A percentile compares a stretch with the other conserved stretches of the same genome.
Conservation (phyloP, 2,797 vertebrate genomes). For the Manis pentadactyla region DNA sequence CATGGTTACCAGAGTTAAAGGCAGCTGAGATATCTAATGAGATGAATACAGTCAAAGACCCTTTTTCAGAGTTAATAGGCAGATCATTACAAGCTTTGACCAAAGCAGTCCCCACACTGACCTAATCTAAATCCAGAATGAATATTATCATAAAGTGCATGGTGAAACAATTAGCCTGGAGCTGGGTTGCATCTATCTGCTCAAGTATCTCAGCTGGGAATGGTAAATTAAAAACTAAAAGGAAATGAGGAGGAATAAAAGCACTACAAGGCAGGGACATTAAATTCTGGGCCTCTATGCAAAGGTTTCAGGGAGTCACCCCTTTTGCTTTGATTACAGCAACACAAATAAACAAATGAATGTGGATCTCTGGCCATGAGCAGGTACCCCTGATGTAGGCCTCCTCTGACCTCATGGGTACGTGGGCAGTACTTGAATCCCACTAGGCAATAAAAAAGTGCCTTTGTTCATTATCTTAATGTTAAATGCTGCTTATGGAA, state of each 20-base stretch:
- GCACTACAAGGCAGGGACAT: constrained; percentile 54
- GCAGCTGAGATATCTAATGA: constrained; percentile 86
- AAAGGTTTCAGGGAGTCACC: constrained; percentile 43
- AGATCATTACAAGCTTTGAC: constrained; percentile 88
- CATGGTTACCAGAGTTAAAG: constrained; percentile 84
- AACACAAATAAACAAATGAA: neutral
- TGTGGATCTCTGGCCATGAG: neutral
- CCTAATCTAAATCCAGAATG: constrained; percentile 89
- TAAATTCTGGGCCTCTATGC: constrained; percentile 22
- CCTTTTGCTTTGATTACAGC: neutral
- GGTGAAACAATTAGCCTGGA: constrained; percentile 88
- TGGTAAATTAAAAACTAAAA: constrained; percentile 84
- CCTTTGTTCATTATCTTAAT: neutral
- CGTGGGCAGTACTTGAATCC: accelerated
- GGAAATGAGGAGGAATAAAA: constrained; percentile 70
- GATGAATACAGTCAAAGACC: constrained; percentile 86
- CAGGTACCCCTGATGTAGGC: too few species aligned
- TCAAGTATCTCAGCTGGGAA: constrained; percentile 86
- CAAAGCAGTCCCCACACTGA: constrained; percentile 88
- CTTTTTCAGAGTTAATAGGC: constrained; percentile 88
- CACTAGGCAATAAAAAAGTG: neutral
- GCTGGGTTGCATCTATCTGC: constrained; percentile 84
- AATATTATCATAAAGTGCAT: constrained; percentile 85
- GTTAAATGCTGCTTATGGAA: neutral
- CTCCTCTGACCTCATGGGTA: neutral